Percentiles rank a stretch among this genome's conserved stretches.
Evolutionary conservation across 2,113 vertebrate species (phyloP).

Genomic region (Gallinago media): DNA sequence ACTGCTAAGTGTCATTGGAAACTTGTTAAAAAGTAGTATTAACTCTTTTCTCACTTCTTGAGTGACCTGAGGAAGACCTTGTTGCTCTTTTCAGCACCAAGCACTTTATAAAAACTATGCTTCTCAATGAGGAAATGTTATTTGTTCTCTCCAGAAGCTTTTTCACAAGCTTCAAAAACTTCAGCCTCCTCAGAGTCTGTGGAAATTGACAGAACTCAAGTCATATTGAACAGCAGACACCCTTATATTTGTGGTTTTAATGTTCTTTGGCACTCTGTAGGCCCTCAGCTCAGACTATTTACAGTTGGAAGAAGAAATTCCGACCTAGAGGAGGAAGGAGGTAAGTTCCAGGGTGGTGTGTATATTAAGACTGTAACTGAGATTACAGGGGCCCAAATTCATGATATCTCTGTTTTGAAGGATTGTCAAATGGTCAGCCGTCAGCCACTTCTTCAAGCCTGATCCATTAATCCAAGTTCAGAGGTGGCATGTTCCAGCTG

Average conservation of each 20-base stretch:
- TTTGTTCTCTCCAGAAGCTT: background rate
- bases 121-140: background rate
- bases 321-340: background rate
- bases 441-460: background rate
- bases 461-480: background rate
- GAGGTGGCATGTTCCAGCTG: background rate
- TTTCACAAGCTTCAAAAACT: background rate
- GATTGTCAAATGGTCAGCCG: background rate
- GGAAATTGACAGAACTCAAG: background rate
- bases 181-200: background rate
- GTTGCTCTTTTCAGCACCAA: background rate
- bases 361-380: background rate
- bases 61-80: background rate
- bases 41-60: background rate
- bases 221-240: background rate
- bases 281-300: background rate
- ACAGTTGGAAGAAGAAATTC: background rate
- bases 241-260: background rate
- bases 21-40: background rate
- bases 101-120: background rate
- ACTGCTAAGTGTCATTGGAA: background rate
- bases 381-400: background rate
- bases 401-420: background rate
- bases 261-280: background rate
- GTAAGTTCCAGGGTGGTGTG: background rate